Evolutionary conservation across 2,797 vertebrate genomes (phyloP).

Genomic region (Semotilus atromaculatus): DNA sequence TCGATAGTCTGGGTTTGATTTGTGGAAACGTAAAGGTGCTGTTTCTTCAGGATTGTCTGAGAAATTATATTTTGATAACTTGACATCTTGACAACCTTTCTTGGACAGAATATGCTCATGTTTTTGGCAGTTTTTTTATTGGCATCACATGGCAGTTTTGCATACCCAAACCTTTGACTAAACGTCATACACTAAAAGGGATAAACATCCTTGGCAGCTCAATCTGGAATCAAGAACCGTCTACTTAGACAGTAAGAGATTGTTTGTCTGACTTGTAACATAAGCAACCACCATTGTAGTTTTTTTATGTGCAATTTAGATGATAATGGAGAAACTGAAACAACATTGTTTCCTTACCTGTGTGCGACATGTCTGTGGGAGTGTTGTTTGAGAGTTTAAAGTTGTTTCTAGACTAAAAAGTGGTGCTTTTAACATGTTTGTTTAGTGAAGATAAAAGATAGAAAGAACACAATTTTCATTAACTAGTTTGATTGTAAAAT

Average conservation of each 20-base stretch:
- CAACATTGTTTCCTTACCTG: not conserved
- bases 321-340: not conserved
- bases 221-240: not conserved
- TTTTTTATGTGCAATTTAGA: not conserved
- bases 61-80: not conserved
- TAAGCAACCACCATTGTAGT: not conserved
- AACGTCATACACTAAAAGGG: not conserved
- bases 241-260: not conserved
- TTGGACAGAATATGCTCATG: not conserved
- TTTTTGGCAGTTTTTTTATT: conserved; percentile 3
- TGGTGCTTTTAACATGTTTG: not conserved
- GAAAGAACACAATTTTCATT: not conserved
- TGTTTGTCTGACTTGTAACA: not conserved
- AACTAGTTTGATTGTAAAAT: not conserved
- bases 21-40: not conserved
- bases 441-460: not conserved
- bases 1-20: not conserved
- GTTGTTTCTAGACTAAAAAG: not conserved
- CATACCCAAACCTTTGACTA: not conserved
- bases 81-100: not conserved
- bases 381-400: not conserved
- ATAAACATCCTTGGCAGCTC: not conserved
- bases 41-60: not conserved
- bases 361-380: not conserved
- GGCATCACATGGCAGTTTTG: not conserved